Base-by-base conservation (phyloP, 2,888 invertebrate genomes). In the Lysandra coridon region DNA sequence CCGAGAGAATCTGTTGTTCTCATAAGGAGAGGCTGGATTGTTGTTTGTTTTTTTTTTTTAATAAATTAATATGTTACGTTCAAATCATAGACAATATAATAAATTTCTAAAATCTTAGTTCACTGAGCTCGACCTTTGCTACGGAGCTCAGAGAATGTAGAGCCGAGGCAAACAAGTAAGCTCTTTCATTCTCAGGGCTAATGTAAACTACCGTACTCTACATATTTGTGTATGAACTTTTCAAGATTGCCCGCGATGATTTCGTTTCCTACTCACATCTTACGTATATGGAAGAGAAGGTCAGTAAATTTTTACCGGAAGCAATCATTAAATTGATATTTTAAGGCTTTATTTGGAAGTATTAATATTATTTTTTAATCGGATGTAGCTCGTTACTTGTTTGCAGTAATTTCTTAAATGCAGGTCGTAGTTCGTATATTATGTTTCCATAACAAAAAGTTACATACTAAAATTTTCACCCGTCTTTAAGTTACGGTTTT, bases 91-190 rank as follows among this genome's bases (percentile, higher is more conserved):
- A 57, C 53, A 49, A 4, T 57, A 53, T 10, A 12, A 23, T 12
- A 23, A 23, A 64, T 30, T 64, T 64, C 10, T 64, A 64, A 64
- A 64, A 64, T 30, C 10, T 23, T 64, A 49, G n/a, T 76, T 53
- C 57, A 33, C 14, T 33, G 3, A 33, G 64, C 78, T 76, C 79
- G 82, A 82, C 83, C 83, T 83, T 82, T 82, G 80, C 37, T 5
- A 44, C 60, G 44, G 80, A 77, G 82, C 10, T 44, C 60, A 69
- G 80, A 79, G 83, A 83, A 83, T 83, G 83, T 79, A 64, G 60
- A 73, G 64, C 30, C 82, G 83, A 83, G 83, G 83, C 80, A 49
- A 82, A 82, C 83, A 69, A 80, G 80, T 83, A 79, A 82, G 80
- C 80, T 81, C 82, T 82, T 80, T 80, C 74, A 78, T 73, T 78